Evolutionary conservation across 2,888 invertebrate genomes (phyloP).

Genomic region (Brenthis hecate): DNA sequence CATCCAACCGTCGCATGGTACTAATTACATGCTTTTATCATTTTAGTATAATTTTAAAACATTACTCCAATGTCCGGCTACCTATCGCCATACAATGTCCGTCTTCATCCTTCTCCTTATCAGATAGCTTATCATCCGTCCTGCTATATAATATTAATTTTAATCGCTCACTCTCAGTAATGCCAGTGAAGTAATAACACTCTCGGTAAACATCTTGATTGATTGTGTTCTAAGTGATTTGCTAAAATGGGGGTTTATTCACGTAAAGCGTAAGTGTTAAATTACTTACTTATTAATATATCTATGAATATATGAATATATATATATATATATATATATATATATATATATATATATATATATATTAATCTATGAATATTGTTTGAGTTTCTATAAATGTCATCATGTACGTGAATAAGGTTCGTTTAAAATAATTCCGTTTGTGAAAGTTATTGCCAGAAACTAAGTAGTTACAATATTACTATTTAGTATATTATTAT

Average conservation of each 20-base stretch:
- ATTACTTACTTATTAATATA: background rate
- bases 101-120: slow-evolving; percentile 26
- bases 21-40: background rate
- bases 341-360: no score
- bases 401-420: no score
- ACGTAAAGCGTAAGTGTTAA: slow-evolving; percentile 5
- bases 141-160: slow-evolving; percentile 33
- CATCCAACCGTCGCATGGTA: no score
- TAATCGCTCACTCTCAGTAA: slow-evolving; percentile 18
- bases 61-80: background rate
- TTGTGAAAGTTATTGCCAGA: no score
- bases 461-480: no score
- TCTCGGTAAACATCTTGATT: background rate
- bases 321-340: no score
- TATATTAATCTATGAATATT: background rate
- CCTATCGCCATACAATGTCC: slow-evolving; percentile 19
- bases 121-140: slow-evolving; percentile 29
- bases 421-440: no score
- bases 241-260: slow-evolving; percentile 11
- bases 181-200: background rate
- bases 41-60: background rate
- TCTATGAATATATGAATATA: no score
- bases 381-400: no score
- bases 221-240: slow-evolving; percentile 5
- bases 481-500: no score